Evolutionary conservation across 2,888 invertebrate species (phyloP), one percentile per base, ranked within the genome.

Genomic region (Spatulosminthurus flaviceps): DNA sequence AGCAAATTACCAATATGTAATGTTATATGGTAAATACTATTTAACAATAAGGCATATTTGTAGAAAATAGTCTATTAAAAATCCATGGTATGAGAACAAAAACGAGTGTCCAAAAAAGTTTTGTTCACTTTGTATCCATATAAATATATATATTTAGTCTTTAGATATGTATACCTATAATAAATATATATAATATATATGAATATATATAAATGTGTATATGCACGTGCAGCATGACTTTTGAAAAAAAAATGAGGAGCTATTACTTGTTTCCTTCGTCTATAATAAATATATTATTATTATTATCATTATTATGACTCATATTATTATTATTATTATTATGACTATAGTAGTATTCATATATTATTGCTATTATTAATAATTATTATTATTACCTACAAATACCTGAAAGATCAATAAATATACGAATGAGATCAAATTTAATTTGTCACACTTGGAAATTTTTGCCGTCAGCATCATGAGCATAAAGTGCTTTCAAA

Each of bases 341-440:
- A 41, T n/a, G n/a, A n/a, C n/a, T n/a, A n/a, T n/a, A n/a, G n/a
- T n/a, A n/a, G n/a, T n/a, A n/a, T n/a, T n/a, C n/a, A n/a, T n/a
- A n/a, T n/a, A n/a, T n/a, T n/a, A n/a, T n/a, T n/a, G n/a, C n/a
- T n/a, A n/a, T n/a, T n/a, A n/a, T n/a, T n/a, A n/a, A n/a, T n/a
- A n/a, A n/a, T n/a, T 71, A 71, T 71, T 71, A 42, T 71, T 42
- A 42, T 42, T 72, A 66, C 75, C 34, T 75, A 75, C 75, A 64
- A 61, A 28, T 75, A 75, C 75, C 75, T 75, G 75, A 75, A 34
- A 75, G 66, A 66, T 61, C 29, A 75, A 75, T 75, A 75, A 34
- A 73, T 73, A 73, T 64, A 75, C 64, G 61, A 21, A 75, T 75
- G 66, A 75, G 73, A 73, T 73, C 28, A 73, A 73, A 60, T 51